Conservation (phyloP, 2,888 invertebrate species). For the Dolichomitus sp. region DNA sequence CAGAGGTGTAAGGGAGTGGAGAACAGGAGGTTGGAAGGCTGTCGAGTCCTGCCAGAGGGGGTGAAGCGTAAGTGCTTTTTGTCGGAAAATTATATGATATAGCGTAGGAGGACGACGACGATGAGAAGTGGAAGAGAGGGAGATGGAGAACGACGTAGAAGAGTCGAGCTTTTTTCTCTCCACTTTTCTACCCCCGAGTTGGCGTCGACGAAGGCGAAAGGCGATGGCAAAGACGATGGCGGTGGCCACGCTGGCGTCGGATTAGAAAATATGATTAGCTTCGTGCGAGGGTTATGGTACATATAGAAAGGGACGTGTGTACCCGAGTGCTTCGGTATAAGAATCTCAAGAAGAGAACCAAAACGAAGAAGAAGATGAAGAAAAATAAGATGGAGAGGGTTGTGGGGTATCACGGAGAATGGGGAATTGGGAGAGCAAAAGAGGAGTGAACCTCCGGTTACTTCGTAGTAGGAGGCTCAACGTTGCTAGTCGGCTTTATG, state of each 20-base stretch:
- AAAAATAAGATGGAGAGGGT: conserved; percentile 50
- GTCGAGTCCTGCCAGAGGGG: conserved; percentile 68
- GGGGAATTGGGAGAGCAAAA: conserved; percentile 63
- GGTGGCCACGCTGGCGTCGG: conserved; percentile 77
- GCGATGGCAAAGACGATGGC: conserved; percentile 41
- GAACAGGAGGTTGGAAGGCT: conserved; percentile 59
- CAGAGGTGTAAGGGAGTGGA: conserved; percentile 64
- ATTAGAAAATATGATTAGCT: conserved; percentile 85
- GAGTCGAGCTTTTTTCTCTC: conserved; percentile 71
- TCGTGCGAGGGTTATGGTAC: conserved; percentile 78
- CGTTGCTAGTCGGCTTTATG: conserved; percentile 75
- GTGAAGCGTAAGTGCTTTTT: conserved; percentile 83
- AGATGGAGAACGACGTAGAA: conserved; percentile 57
- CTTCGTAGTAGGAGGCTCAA: conserved; percentile 68
- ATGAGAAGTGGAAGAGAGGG: conserved; percentile 44
- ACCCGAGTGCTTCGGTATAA: conserved; percentile 61
- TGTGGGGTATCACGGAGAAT: conserved; percentile 59
- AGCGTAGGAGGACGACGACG: conserved; percentile 71
- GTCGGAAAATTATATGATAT: conserved; percentile 85
- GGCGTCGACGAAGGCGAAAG: conserved; percentile 54
- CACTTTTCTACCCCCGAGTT: conserved; percentile 57
- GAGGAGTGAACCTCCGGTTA: conserved; percentile 60
- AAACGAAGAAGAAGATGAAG: conserved; percentile 65
- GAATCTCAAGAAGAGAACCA: conserved; percentile 70
- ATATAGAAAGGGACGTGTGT: conserved; percentile 61